These are phyloP conservation scores for Takifugu ocellatus DNA, from an alignment of 2,797 vertebrate genomes.

Conservation along the genomic window DNA sequence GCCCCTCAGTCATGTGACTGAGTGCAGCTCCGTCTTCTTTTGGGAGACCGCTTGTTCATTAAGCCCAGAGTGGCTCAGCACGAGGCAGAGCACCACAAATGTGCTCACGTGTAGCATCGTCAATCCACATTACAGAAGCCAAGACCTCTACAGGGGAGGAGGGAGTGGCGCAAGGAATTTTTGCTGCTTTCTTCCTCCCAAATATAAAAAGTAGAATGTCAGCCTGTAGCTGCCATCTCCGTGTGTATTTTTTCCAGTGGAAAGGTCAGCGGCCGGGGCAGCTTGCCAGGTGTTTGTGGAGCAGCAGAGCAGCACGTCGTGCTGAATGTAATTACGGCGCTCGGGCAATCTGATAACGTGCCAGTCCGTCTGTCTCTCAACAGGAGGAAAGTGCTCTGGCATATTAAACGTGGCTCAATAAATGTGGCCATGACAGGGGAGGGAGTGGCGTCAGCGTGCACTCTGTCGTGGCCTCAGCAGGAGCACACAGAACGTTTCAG, in stretches of 20 bases:
- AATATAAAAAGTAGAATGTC: conserved; percentile 9
- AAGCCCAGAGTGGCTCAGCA: conserved; percentile 51
- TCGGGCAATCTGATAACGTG: conserved; percentile 70
- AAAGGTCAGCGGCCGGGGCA: conserved; percentile 63
- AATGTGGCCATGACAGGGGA: conserved; percentile 26
- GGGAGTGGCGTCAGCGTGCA: conserved; percentile 9
- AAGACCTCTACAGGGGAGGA: conserved; percentile 36
- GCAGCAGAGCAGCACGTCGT: conserved; percentile 49
- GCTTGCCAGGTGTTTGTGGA: conserved; percentile 65
- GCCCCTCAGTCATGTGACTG: conserved; percentile 49
- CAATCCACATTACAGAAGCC: conserved; percentile 71
- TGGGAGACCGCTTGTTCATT: conserved; percentile 61
- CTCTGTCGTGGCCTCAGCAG: not conserved
- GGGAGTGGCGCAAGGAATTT: conserved; percentile 1
- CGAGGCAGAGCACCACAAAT: conserved; percentile 52
- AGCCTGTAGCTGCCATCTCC: conserved; percentile 32
- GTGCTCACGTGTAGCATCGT: conserved; percentile 52
- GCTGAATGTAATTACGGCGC: conserved; percentile 70
- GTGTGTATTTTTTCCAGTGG: conserved; percentile 15
- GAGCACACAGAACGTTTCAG: not conserved
- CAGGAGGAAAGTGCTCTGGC: conserved; percentile 52
- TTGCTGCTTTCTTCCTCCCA: conserved; percentile 7
- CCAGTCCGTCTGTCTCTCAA: conserved; percentile 66
- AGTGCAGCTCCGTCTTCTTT: conserved; percentile 73
- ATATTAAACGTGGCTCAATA: conserved; percentile 61